phyloP scores from a whole-genome alignment of 2,113 vertebrate species.

The Tragelaphus imberbis region DNA sequence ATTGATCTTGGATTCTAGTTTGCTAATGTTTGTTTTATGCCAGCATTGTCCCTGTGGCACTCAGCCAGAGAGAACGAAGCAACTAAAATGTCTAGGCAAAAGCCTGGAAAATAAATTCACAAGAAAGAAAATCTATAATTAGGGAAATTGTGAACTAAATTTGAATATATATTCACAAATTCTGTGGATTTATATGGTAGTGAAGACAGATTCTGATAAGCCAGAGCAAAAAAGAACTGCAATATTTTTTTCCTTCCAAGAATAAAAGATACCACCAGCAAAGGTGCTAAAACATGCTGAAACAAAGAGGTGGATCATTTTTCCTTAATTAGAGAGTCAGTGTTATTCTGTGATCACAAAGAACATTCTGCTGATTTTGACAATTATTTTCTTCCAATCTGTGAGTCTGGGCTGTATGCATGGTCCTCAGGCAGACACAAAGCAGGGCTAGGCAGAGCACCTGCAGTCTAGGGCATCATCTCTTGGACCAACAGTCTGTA shows the following conservation, averaged over 20 bases:
- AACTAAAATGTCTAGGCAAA: conserved; percentile 51
- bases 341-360: neutral
- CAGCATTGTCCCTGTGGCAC: conserved; percentile 24
- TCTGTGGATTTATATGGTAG: neutral
- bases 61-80: conserved; percentile 39
- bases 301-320: neutral
- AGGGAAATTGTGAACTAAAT: conserved; percentile 2
- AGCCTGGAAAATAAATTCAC: conserved; percentile 52
- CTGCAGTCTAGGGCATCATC: neutral
- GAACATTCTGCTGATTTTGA: neutral
- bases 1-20: conserved; percentile 24
- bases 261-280: neutral
- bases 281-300: neutral
- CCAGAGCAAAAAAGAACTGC: neutral
- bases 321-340: neutral
- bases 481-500: neutral
- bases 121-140: conserved; percentile 53
- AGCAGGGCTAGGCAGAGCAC: neutral
- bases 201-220: neutral
- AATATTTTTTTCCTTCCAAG: neutral
- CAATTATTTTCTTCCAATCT: neutral
- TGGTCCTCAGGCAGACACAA: neutral
- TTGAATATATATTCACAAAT: conserved; percentile 22
- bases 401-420: neutral
- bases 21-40: conserved; percentile 44